Conservation (phyloP, 2,888 invertebrate genomes). For the Brenthis ino region DNA sequence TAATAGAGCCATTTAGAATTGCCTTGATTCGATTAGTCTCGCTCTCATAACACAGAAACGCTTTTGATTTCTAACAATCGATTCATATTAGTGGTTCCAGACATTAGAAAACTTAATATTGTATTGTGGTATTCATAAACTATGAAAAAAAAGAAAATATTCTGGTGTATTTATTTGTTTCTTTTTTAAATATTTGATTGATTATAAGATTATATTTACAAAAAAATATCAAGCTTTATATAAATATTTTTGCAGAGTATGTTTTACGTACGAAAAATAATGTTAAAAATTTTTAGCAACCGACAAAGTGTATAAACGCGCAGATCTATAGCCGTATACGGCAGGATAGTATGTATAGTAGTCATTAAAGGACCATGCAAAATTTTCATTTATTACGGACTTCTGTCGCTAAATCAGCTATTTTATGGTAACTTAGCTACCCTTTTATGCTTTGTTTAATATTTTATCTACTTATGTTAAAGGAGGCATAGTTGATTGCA, state of each 20-base stretch:
- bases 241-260: no score
- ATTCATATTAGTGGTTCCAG: conserved; percentile 49
- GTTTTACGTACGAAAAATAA: no score
- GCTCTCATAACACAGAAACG: conserved; percentile 57
- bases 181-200: not conserved
- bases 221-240: no score
- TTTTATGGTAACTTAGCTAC: conserved; percentile 64
- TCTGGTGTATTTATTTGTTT: not conserved
- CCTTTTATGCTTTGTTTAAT: conserved; percentile 48
- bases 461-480: conserved; percentile 60
- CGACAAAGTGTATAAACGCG: no score
- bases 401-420: conserved; percentile 49
- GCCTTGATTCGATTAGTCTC: conserved; percentile 56
- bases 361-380: conserved; percentile 25
- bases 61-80: conserved; percentile 60
- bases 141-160: not conserved
- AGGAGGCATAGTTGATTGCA: conserved; percentile 72
- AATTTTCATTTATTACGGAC: conserved; percentile 8
- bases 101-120: conserved; percentile 39
- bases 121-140: conserved; percentile 28
- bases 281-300: no score
- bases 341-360: conserved; percentile 1
- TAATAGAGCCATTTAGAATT: conserved; percentile 39
- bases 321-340: not conserved
- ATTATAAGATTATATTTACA: no score